Percentiles rank a stretch among this genome's conserved stretches.
Conservation (phyloP, 2,113 vertebrate species). For the Gulo gulo region DNA sequence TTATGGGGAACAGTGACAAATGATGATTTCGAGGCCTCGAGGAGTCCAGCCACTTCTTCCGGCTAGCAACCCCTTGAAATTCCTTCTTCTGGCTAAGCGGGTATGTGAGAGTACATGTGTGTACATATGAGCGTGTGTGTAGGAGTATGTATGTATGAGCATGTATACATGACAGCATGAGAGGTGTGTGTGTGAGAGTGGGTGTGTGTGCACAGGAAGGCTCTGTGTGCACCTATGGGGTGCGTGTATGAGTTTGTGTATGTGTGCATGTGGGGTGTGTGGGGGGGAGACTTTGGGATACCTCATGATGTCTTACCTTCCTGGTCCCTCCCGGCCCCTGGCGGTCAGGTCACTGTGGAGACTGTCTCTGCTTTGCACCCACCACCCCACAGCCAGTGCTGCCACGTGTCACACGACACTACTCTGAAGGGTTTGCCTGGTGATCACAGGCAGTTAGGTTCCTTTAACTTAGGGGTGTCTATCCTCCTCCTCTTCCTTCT, state of each 20-base stretch:
- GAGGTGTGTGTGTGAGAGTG: neutral
- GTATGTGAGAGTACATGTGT: neutral
- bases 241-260: neutral
- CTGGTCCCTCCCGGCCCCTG: too few species aligned
- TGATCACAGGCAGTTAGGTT: neutral
- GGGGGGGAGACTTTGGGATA: neutral
- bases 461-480: neutral
- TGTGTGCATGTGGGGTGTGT: neutral
- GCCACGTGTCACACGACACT: neutral
- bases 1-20: neutral
- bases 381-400: neutral
- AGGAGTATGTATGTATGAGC: neutral
- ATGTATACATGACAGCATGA: too few species aligned
- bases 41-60: neutral
- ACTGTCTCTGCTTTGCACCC: neutral
- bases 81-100: neutral
- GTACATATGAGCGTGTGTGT: too few species aligned
- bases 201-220: neutral
- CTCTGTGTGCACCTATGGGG: neutral
- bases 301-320: neutral
- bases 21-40: neutral
- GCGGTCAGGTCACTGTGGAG: neutral
- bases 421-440: too few species aligned
- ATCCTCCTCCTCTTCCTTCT: neutral
- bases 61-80: neutral